A percentile compares a stretch with the other conserved stretches of the same genome.
These are phyloP conservation scores for Girardia tigrina DNA, from an alignment of 2,888 invertebrate species.

Conservation along the genomic window DNA sequence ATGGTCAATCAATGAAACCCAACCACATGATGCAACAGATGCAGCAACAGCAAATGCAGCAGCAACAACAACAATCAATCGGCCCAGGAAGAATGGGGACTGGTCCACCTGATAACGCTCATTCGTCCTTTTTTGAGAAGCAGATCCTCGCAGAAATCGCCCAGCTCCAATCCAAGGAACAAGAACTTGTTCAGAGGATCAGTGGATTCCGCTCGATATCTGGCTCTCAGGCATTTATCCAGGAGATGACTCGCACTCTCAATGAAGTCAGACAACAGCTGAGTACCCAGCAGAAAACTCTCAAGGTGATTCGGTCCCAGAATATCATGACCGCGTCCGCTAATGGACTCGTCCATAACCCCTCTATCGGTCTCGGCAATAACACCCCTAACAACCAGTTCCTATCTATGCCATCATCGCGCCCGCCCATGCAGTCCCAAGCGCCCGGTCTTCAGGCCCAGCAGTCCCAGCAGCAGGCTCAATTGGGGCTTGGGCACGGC, in stretches of 20 bases:
- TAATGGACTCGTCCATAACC: too few relatives aligned
- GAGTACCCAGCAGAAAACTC: constrained; percentile 3
- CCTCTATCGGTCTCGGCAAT: not conserved
- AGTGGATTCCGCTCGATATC: not conserved
- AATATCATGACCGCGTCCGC: too few relatives aligned
- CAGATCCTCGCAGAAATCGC: not conserved
- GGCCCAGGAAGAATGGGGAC: too few relatives aligned
- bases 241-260: constrained; percentile 17
- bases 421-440: not conserved
- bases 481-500: too few relatives aligned
- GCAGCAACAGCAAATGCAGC: too few relatives aligned
- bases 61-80: too few relatives aligned
- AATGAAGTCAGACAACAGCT: not conserved
- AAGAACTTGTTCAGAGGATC: not conserved
- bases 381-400: not conserved
- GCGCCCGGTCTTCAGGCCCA: not conserved
- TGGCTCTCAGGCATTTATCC: constrained; percentile 9
- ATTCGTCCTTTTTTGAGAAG: not conserved
- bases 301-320: constrained; percentile 2
- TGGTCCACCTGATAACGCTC: not conserved
- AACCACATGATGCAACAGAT: too few relatives aligned
- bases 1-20: too few relatives aligned
- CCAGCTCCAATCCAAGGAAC: not conserved
- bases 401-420: not conserved
- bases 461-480: too few relatives aligned